phyloP scores from a whole-genome alignment of 2,797 vertebrate species.

The Pagetopsis macropterus region DNA sequence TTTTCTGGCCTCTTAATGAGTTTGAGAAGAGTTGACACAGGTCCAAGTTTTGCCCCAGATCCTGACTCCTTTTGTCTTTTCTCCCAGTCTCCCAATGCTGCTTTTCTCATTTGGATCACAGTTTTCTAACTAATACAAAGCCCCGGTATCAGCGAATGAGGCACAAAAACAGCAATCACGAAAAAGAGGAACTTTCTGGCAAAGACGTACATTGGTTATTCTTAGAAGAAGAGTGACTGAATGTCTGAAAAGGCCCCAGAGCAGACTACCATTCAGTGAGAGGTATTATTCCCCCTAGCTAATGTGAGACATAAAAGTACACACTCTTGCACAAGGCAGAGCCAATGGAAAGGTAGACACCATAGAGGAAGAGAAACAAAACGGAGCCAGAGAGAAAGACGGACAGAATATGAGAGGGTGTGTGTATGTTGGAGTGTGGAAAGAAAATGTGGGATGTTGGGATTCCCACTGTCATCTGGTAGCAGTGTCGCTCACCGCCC shows the following conservation, averaged over 20 bases:
- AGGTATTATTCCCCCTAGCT: slow-evolving; percentile 76
- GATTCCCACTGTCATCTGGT: slow-evolving; percentile 71
- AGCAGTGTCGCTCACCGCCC: slow-evolving; percentile 31
- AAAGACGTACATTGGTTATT: slow-evolving; percentile 73
- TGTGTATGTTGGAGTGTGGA: slow-evolving; percentile 39
- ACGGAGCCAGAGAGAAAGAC: slow-evolving; percentile 52
- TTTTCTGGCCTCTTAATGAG: slow-evolving; percentile 73
- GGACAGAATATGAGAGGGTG: slow-evolving; percentile 34
- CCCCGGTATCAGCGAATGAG: slow-evolving; percentile 65
- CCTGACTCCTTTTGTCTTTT: slow-evolving; percentile 59
- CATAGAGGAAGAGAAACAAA: slow-evolving; percentile 67
- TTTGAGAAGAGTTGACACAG: slow-evolving; percentile 66
- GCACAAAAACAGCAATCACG: slow-evolving; percentile 70
- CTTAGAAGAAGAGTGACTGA: slow-evolving; percentile 84
- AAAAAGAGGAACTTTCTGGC: slow-evolving; percentile 71
- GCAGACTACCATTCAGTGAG: slow-evolving; percentile 76
- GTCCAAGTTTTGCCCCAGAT: slow-evolving; percentile 73
- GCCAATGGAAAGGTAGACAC: slow-evolving; percentile 80
- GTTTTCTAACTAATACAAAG: slow-evolving; percentile 66
- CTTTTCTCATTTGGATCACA: slow-evolving; percentile 81
- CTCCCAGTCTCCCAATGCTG: slow-evolving; percentile 64
- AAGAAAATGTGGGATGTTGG: slow-evolving; percentile 67
- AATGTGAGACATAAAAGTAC: slow-evolving; percentile 79
- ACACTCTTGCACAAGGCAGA: slow-evolving; percentile 65
- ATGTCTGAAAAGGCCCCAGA: slow-evolving; percentile 82